A percentile compares a stretch with the other conserved stretches of the same genome.
Conservation (phyloP, 2,797 vertebrate species). For the Anguilla obscura region DNA sequence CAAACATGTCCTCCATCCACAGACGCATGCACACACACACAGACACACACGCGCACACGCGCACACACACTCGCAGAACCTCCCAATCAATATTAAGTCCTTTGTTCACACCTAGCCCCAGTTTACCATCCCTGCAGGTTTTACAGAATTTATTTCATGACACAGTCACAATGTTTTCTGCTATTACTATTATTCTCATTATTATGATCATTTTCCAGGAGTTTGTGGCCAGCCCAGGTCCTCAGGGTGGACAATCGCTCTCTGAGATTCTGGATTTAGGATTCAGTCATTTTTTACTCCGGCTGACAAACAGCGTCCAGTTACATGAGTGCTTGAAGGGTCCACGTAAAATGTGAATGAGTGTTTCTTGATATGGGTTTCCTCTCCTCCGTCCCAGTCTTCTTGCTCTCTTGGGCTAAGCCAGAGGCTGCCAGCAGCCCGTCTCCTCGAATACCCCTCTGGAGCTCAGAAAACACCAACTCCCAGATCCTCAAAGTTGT, state of each 20-base stretch:
- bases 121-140: neutral
- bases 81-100: neutral
- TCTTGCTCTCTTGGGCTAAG: neutral
- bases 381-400: slow-evolving; percentile 8
- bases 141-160: neutral
- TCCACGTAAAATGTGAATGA: neutral
- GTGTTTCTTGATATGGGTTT: neutral
- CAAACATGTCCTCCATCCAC: neutral
- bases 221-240: neutral
- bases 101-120: neutral
- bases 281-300: neutral
- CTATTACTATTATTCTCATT: neutral
- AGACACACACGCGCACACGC: neutral
- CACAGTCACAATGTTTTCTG: neutral
- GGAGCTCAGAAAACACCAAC: slow-evolving; percentile 65
- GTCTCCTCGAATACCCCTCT: slow-evolving; percentile 70
- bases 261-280: neutral
- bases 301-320: neutral
- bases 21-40: neutral
- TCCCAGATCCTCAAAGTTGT: slow-evolving; percentile 55
- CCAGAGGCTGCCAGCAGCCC: slow-evolving; percentile 49
- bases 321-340: neutral
- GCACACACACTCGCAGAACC: neutral
- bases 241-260: neutral
- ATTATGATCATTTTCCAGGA: neutral